Conservation (phyloP, 2,113 vertebrate species). For the Anser cygnoides region DNA sequence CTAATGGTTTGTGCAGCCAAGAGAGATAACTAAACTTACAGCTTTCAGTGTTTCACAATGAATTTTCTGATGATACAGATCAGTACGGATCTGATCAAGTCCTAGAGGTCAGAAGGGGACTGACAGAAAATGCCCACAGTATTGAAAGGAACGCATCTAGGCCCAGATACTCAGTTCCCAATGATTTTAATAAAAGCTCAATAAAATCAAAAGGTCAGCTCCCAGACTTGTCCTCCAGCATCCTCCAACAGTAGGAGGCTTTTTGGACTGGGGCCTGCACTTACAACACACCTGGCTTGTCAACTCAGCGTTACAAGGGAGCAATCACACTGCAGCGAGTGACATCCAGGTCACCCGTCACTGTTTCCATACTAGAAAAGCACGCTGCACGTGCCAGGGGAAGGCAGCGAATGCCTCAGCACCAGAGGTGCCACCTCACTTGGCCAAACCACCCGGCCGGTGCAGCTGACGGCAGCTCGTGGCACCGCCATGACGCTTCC, state of each 20-base stretch:
- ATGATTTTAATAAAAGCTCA: neutral
- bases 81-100: neutral
- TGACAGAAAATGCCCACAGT: neutral
- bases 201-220: neutral
- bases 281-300: neutral
- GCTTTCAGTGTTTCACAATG: neutral
- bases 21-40: neutral
- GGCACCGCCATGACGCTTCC: neutral
- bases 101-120: neutral
- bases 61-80: neutral
- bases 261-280: neutral
- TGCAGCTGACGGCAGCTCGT: neutral
- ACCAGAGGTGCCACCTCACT: neutral
- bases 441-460: neutral
- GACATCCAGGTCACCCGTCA: neutral
- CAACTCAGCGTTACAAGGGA: neutral
- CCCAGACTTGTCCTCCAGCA: neutral
- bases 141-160: neutral
- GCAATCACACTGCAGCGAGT: fast-evolving
- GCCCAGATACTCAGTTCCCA: neutral
- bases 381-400: fast-evolving
- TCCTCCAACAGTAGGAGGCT: neutral
- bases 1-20: neutral
- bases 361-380: neutral
- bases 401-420: fast-evolving